Percentiles rank a stretch among this genome's conserved stretches.
Evolutionary conservation across 2,797 vertebrate species (phyloP).

Genomic region (Megaceryle alcyon): DNA sequence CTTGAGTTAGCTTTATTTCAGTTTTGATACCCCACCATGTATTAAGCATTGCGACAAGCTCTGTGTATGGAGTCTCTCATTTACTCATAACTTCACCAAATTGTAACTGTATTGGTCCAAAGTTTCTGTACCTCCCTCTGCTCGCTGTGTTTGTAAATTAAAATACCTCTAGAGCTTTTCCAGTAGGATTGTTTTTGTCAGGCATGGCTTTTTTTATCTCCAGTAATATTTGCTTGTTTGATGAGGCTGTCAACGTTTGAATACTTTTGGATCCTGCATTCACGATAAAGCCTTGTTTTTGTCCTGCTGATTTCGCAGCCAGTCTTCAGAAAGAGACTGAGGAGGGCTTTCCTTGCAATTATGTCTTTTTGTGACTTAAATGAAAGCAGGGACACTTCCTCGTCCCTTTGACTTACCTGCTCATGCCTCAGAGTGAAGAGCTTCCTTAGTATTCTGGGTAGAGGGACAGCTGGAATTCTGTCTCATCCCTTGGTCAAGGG

Average conservation of each 20-base stretch:
- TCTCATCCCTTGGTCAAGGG: background rate
- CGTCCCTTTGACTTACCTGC: background rate
- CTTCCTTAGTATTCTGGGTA: background rate
- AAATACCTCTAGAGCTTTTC: background rate
- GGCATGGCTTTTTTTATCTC: background rate
- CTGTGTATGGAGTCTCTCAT: background rate
- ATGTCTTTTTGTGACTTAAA: background rate
- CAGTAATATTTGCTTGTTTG: background rate
- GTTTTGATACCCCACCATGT: accelerated
- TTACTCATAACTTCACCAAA: background rate
- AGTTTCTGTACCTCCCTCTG: background rate
- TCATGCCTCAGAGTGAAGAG: background rate
- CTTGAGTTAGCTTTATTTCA: background rate
- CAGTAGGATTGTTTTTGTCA: background rate
- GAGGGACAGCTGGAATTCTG: background rate
- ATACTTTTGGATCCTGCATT: background rate
- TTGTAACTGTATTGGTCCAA: background rate
- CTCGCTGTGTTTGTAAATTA: background rate
- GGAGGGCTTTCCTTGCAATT: background rate
- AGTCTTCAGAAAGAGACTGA: background rate
- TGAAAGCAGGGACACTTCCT: background rate
- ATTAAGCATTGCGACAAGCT: background rate
- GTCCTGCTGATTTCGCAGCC: background rate
- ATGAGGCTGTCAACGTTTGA: background rate
- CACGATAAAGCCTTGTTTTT: background rate